Conservation (phyloP, 35 echinoderm and acorn worm genomes). For the Stichopus chloronotus region DNA sequence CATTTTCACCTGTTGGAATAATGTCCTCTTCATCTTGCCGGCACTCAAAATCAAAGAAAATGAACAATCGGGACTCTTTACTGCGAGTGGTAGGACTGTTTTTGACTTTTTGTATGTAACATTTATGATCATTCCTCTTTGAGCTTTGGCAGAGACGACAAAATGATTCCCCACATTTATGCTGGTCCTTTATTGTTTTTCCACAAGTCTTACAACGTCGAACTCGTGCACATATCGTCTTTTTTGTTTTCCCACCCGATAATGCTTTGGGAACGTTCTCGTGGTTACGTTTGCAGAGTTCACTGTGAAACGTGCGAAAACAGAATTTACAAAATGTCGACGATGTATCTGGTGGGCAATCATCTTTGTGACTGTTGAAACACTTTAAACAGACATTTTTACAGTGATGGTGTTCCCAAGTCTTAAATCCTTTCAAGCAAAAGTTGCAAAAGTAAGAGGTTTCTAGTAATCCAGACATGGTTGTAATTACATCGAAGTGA, state of each 20-base stretch:
- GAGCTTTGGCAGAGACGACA: not conserved
- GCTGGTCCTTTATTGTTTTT: constrained; percentile 24
- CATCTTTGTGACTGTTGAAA: not conserved
- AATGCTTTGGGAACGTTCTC: constrained; percentile 1
- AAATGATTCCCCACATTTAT: constrained; percentile 42
- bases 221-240: constrained; percentile 17
- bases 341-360: not conserved
- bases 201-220: not conserved
- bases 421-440: constrained; percentile 40
- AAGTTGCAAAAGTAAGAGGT: constrained; percentile 25
- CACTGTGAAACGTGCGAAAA: constrained; percentile 17
- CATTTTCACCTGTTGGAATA: too few species aligned
- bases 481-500: constrained; percentile 47
- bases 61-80: constrained; percentile 39
- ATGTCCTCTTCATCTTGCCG: constrained; percentile 40
- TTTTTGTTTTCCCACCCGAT: not conserved
- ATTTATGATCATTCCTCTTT: not conserved
- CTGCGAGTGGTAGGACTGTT: not conserved
- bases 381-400: constrained; percentile 12
- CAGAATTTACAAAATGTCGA: not conserved
- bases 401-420: constrained; percentile 22
- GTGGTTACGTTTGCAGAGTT: constrained; percentile 3
- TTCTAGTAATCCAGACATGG: constrained; percentile 13
- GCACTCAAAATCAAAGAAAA: constrained; percentile 87
- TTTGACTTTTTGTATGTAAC: constrained; percentile 14